Evolutionary conservation across 2,888 invertebrate species (phyloP), one percentile per base, ranked within the genome.

Genomic region (Steinernema hermaphroditum): DNA sequence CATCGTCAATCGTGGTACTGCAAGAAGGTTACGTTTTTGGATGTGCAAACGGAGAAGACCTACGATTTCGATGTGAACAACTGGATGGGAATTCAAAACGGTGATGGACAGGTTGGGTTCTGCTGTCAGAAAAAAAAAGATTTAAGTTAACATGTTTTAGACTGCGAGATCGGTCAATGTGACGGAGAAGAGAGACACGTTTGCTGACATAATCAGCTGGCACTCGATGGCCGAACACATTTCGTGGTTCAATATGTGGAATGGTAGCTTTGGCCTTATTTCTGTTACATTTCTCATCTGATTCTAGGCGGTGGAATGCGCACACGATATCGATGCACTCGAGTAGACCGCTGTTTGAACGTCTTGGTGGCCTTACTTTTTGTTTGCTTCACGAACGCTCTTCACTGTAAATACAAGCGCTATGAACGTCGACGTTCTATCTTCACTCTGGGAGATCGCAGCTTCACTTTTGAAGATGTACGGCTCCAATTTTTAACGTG

Each of bases 1-100:
- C 78, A 80, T 49, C 72, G 78, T 27, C 80, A 82, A 43, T 80
- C 80, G 4, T 82, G 82, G 82, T 80, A 76, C 70, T 80, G 80
- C 57, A 75, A 74, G 22, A 69, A 79, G 22, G 74, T 82, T 0
- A 73, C 76, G 24, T 74, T 82, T 29, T 77, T 80, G 32, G 79
- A 78, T 46, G 22, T 75, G 41, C 73, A 75, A 19, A 79, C 79
- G 2, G 73, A 79, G 19, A 70, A 79, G 54, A 75, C 75, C 46
- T 77, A 71, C 72, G 69, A 73, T 27, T 82, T 82, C 73, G 76
- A 79, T 1, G 77, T 82, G 32, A 72, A 79, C 49, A 81, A 80
- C 46, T 81, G 82, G 82, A 49, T 82, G 4, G 82, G 82, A 19
- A 76, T 76, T 0, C 79, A 76, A 50, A 80, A 80, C 43, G 80